These are phyloP conservation scores for Entomobrya multifasciata DNA, from an alignment of 2,888 invertebrate genomes.

Conservation along the genomic window DNA sequence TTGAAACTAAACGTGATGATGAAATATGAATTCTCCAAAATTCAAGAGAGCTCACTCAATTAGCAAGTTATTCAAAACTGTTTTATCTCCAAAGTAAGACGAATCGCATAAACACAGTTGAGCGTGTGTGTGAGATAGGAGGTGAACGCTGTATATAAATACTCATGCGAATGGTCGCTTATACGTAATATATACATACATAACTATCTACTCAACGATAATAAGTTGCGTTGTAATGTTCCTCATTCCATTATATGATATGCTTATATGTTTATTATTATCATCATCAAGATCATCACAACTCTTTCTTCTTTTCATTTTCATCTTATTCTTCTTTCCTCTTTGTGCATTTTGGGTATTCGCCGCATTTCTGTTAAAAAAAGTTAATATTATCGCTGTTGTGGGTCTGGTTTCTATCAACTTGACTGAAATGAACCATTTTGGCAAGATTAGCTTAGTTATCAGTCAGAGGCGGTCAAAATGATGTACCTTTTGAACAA, in stretches of 20 bases:
- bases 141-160: not conserved
- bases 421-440: conserved; percentile 64
- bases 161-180: not conserved
- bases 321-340: no score
- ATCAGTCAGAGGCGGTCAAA: conserved; percentile 40
- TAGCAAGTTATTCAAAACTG: conserved; percentile 66
- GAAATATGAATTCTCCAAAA: conserved; percentile 51
- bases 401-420: conserved; percentile 66
- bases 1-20: conserved; percentile 27
- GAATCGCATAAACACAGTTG: conserved; percentile 11
- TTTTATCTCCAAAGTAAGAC: conserved; percentile 56
- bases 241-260: conserved; percentile 19
- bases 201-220: no score
- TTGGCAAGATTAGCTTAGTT: conserved; percentile 63
- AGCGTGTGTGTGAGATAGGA: conserved; percentile 8
- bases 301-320: conserved; percentile 34
- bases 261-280: conserved; percentile 47
- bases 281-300: conserved; percentile 29
- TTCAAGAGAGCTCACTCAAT: conserved; percentile 52
- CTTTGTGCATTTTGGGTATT: conserved; percentile 12
- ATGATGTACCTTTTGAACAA: conserved; percentile 38
- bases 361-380: conserved; percentile 45
- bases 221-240: conserved; percentile 1
- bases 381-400: conserved; percentile 50
- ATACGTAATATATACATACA: not conserved